Conservation (phyloP, 2,888 invertebrate genomes). For the Ennomos quercinarius region DNA sequence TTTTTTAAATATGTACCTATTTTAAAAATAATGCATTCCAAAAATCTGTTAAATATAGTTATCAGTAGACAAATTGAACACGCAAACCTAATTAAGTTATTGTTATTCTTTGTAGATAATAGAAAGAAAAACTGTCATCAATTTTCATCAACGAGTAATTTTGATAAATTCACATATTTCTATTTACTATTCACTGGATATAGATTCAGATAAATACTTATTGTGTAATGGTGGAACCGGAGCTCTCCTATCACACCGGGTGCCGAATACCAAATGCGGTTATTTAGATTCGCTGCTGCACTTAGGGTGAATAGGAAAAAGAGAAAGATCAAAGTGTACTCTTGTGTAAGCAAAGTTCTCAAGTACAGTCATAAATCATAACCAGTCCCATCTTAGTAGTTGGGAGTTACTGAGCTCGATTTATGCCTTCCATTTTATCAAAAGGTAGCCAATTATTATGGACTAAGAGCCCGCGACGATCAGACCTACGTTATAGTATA, state of each 20-base stretch:
- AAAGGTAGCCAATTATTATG: too few species aligned
- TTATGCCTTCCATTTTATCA: too few species aligned
- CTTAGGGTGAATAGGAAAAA: slow-evolving; percentile 77
- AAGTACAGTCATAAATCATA: slow-evolving; percentile 4
- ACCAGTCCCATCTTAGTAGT: too few species aligned
- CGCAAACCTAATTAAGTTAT: too few species aligned
- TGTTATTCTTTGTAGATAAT: too few species aligned
- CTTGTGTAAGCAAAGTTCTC: slow-evolving; percentile 14
- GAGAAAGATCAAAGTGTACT: slow-evolving; percentile 8
- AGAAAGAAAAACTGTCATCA: too few species aligned
- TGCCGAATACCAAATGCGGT: slow-evolving; percentile 83
- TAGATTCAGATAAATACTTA: too few species aligned
- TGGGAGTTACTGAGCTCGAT: too few species aligned
- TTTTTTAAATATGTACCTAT: slow-evolving; percentile 49
- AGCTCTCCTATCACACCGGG: slow-evolving; percentile 75
- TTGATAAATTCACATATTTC: slow-evolving; percentile 6
- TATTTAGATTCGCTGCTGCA: slow-evolving; percentile 82
- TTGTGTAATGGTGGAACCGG: slow-evolving; percentile 31
- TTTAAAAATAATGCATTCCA: slow-evolving; percentile 68
- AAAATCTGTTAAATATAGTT: slow-evolving; percentile 33
- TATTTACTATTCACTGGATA: slow-evolving; percentile 8
- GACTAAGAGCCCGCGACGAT: too few species aligned
- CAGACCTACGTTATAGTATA: too few species aligned
- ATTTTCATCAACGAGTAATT: too few species aligned
- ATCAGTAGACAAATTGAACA: too few species aligned